These are phyloP conservation scores for Dicyrtomina minuta DNA, from an alignment of 2,888 invertebrate genomes.

Conservation along the genomic window DNA sequence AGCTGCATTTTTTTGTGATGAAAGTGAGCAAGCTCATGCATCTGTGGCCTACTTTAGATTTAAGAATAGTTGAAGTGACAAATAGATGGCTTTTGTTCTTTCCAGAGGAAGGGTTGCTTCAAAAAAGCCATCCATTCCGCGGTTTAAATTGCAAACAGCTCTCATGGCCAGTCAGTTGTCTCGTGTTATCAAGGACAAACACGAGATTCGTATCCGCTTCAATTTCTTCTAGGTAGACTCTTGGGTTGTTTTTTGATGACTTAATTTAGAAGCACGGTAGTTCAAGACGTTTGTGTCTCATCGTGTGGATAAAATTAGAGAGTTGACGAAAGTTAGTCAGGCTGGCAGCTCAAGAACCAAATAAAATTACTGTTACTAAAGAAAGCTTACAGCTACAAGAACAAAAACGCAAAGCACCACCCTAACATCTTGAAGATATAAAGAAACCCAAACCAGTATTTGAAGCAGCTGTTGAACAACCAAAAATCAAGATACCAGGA, in stretches of 20 bases:
- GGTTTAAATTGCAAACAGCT: conserved; percentile 41
- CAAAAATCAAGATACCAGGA: too few species aligned
- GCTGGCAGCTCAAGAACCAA: too few species aligned
- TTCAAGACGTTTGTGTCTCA: conserved; percentile 42
- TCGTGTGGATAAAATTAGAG: conserved; percentile 45
- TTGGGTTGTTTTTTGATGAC: conserved; percentile 40
- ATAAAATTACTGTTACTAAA: too few species aligned
- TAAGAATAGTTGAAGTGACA: neutral
- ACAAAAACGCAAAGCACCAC: too few species aligned
- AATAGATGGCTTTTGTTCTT: neutral
- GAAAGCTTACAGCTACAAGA: too few species aligned
- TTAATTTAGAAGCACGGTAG: conserved; percentile 27
- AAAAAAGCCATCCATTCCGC: conserved; percentile 34
- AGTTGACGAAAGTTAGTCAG: conserved; percentile 10
- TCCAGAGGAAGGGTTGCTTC: conserved; percentile 35
- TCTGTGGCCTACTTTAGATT: conserved; percentile 28
- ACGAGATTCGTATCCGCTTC: conserved; percentile 10
- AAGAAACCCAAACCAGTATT: too few species aligned
- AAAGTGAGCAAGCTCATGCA: conserved; percentile 30
- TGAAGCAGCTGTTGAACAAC: too few species aligned
- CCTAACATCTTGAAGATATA: too few species aligned
- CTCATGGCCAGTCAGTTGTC: conserved; percentile 30
- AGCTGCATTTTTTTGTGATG: conserved; percentile 33
- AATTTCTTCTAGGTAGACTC: conserved; percentile 41
- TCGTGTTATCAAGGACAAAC: conserved; percentile 8